Base-by-base conservation (phyloP, 2,113 vertebrate genomes). In the Pachycephala philippinensis region DNA sequence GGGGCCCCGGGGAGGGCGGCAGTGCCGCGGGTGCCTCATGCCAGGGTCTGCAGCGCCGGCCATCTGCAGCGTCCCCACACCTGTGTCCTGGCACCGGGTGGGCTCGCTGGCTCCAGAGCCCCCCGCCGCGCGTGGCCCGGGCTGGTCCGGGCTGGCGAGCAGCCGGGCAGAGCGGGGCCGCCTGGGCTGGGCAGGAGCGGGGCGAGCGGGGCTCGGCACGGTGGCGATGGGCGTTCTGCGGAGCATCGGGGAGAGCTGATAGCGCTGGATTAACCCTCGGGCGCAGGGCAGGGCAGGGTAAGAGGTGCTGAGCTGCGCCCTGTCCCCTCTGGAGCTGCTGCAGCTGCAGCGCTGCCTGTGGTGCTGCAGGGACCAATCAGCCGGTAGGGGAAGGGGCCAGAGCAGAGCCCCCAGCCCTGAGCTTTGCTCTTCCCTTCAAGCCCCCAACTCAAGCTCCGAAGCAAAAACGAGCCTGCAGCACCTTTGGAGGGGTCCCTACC, bases 161-260 rank as follows among this genome's bases (percentile, higher is more conserved):
- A 23, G 49, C 50, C 68, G 10, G 65, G 11, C 35, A 6, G 19
- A 87, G 83, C 24, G 2, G 56, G 68, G 14, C 26, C 10, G 3
- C n/a, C 9, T 1, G 54, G 74, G 59, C 72, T 10, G 78, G 60
- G 69, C 45, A 23, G 64, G 27, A 61, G 54, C 6, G 13, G 68
- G 20, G 57, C 28, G 2, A 15, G 24, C 8, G 7, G 64, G 35
- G 19, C n/a, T 28, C 26, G 57, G 50, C 26, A 35, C 2, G 0
- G 0, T 0, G 50, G 52, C 35, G 28, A 9, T 4, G 33, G 10
- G 53, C 35, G 16, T 15, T 27, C 40, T 7, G 31, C 4, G 27
- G 63, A 47, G 54, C 45, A 1, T 0, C 1, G 7, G 23, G 22
- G 31, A 23, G 6, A 11, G 3, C 6, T 2, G n/a, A 6, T 1